phyloP scores from a whole-genome alignment of 2,888 invertebrate genomes.

The Graphium colonna region DNA sequence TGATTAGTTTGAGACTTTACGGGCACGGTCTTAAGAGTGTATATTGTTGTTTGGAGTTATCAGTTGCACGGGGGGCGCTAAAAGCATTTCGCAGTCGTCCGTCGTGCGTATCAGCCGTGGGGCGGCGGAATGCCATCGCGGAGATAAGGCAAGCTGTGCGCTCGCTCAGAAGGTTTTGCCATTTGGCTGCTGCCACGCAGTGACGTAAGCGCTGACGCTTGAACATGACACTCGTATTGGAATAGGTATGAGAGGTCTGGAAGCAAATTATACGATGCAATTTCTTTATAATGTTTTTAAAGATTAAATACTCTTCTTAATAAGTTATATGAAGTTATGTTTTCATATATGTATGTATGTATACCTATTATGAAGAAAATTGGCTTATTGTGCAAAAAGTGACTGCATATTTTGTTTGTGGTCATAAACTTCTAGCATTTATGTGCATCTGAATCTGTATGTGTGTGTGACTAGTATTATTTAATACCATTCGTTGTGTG shows the following conservation, averaged over 20 bases:
- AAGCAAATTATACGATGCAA: neutral
- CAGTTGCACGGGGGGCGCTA: slow-evolving; percentile 55
- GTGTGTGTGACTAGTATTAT: no score
- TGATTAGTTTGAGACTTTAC: slow-evolving; percentile 36
- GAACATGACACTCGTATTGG: neutral
- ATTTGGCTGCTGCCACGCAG: neutral
- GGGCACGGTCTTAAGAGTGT: slow-evolving; percentile 27
- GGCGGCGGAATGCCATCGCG: slow-evolving; percentile 75
- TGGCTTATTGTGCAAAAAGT: no score
- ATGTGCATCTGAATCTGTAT: no score
- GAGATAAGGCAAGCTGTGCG: slow-evolving; percentile 68
- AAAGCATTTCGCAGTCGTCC: slow-evolving; percentile 78
- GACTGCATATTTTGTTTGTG: no score
- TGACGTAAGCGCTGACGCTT: slow-evolving; percentile 13
- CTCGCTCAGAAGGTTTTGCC: slow-evolving; percentile 25
- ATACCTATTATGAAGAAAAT: no score
- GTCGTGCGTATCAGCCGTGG: slow-evolving; percentile 74
- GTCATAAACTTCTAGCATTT: no score
- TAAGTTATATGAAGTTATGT: no score
- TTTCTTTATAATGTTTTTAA: no score
- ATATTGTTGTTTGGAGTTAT: slow-evolving; percentile 34
- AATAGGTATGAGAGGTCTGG: neutral
- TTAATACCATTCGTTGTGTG: no score
- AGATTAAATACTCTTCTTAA: no score
- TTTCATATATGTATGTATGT: no score